Evolutionary conservation across 2,797 vertebrate species (phyloP), one percentile per base, ranked within the genome.

Genomic region (Ptychobarbus kaznakovi): DNA sequence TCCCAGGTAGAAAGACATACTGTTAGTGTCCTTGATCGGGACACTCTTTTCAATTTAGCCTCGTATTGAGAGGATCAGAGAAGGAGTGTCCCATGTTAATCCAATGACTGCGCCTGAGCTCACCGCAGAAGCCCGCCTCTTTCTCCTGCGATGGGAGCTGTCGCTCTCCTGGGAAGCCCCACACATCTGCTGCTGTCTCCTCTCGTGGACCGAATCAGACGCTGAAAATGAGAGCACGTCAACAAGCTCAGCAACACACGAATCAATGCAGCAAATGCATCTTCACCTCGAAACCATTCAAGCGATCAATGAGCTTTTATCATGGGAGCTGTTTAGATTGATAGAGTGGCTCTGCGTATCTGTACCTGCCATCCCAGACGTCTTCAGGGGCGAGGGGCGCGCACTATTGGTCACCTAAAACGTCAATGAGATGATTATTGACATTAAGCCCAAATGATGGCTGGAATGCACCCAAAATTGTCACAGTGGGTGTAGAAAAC

Each of bases 351-450:
- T 76, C 6, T 42, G 42, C 32, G 73, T 69, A 87, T 81, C 51
- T 63, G 42, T 95, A 96, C 96, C 96, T 95, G 93, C 89, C 0
- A 94, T 91, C 79, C 16, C 90, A 82, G 93, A 91, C 69, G 92
- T 91, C 83, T 93, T 92, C 90, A 94, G 86, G 82, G 88, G 92
- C 89, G 94, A 90, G 56, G 95, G 92, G 73, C 9, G 84, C 4
- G 93, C 89, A 6, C 93, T 93, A 63, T 94, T 90, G 88, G 95
- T 89, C 80, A 95, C 91, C 96, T 97, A 89, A 86, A 63, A 90
- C 35, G 1, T 82, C 11, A 83, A 77, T 6, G 28, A 81, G 32
- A 86, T 72, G 63, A 46, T 81, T 81, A 76, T 25, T 58, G 12
- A n/a, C 6, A 73, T 32, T 35, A 6, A 70, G 51, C 66, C 22